Evolutionary conservation across 1,140 invertebrate species (phyloP).

Genomic region (Drosophila pallidifrons): DNA sequence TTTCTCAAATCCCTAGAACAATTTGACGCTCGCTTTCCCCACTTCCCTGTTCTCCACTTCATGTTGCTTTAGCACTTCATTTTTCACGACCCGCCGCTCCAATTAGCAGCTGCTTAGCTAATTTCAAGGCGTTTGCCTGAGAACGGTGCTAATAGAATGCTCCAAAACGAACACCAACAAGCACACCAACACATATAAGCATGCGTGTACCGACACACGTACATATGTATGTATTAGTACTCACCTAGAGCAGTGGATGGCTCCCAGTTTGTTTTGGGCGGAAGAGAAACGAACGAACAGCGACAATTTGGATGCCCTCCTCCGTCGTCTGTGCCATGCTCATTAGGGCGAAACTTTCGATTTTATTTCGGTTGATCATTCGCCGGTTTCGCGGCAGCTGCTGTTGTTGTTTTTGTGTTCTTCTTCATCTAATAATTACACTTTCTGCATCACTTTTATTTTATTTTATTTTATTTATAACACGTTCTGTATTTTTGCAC

Average conservation of each 20-base stretch:
- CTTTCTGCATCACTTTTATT: slow-evolving; percentile 1
- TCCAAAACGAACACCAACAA: slow-evolving; percentile 38
- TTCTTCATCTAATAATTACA: slow-evolving; percentile 13
- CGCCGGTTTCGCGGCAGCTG: slow-evolving; percentile 27
- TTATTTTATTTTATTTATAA: slow-evolving; percentile 18
- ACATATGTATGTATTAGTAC: slow-evolving; percentile 24
- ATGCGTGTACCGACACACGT: not conserved
- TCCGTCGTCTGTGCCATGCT: slow-evolving; percentile 33
- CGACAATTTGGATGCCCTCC: slow-evolving; percentile 18
- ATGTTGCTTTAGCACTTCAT: slow-evolving; percentile 13
- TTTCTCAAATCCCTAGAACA: not conserved
- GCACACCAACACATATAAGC: slow-evolving; percentile 22
- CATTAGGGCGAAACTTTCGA: slow-evolving; percentile 31
- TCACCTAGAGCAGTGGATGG: slow-evolving; percentile 57
- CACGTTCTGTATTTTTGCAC: slow-evolving; percentile 41
- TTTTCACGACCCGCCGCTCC: slow-evolving; percentile 52
- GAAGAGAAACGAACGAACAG: slow-evolving; percentile 19
- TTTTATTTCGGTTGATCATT: slow-evolving; percentile 35
- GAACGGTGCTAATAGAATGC: slow-evolving; percentile 54
- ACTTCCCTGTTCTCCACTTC: no score
- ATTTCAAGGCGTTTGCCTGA: slow-evolving; percentile 36
- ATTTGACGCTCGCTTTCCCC: slow-evolving; percentile 18
- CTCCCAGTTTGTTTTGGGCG: slow-evolving; percentile 30
- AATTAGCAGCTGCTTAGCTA: slow-evolving; percentile 71
- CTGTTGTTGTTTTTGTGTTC: slow-evolving; percentile 23